Evolutionary conservation across 2,797 vertebrate species (phyloP), one percentile per base, ranked within the genome.

Genomic region (Parotocinclus haroldoi): DNA sequence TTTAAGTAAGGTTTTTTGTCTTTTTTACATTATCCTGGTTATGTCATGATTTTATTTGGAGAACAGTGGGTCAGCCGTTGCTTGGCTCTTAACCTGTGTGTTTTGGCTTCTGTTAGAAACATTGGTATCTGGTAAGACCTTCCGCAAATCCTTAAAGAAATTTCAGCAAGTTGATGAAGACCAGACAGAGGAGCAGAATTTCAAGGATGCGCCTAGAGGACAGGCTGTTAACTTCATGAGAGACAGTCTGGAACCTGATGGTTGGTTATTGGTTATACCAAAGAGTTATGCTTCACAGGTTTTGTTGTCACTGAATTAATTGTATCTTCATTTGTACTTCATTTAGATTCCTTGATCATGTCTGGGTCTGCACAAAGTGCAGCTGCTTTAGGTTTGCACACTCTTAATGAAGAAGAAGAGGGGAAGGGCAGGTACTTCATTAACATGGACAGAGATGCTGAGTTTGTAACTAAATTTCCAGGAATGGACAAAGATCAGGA

Each of bases 341-440:
- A 5, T 38, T 75, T 79, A 91, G 90, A 89, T 68, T 83, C 83
- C 0, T 40, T 86, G 65, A 51, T 87, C 71, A 80, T 79, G 16
- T 88, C 86, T 69, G 89, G 85, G 11, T 75, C 85, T 58, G 81
- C 71, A 71, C 81, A 66, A 46, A 85, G 63, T 63, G 3, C 65
- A 0, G 0, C 72, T 0, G 82, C 53, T 53, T 13, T 81, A 73
- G 93, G 92, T 52, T 52, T 95, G 82, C 27, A 39, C 13, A 39
- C 53, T 49, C 6, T 49, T 0, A 93, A 96, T 81, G 95, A 95
- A 76, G 91, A 95, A 80, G 94, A 95, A 63, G 85, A 95, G 66
- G 94, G 95, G 76, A 95, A 96, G 78, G 88, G 88, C 8, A 69
- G 76, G 13, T 94, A 97, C 84, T 96, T 97, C 78, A 87, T 91